Percentiles rank a stretch among this genome's conserved stretches.
Conservation (phyloP, 1,140 invertebrate genomes). For the Triops cancriformis region DNA sequence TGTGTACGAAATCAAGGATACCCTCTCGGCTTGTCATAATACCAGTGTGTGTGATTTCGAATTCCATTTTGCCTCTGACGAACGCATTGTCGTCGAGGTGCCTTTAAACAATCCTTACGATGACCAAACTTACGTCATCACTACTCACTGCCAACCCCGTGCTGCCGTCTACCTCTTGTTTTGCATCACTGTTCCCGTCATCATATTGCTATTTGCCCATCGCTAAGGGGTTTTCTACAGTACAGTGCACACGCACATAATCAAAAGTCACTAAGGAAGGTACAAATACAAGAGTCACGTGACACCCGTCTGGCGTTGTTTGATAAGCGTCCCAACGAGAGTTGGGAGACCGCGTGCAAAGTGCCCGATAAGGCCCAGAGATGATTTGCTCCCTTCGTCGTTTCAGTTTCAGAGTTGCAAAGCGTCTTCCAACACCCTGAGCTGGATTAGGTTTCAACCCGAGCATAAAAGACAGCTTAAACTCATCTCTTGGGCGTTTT, state of each 20-base stretch:
- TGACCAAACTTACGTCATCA: slow-evolving; percentile 60
- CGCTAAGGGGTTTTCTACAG: slow-evolving; percentile 29
- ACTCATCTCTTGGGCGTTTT: neutral
- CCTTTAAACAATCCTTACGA: slow-evolving; percentile 28
- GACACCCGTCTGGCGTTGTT: neutral
- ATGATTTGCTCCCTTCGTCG: neutral
- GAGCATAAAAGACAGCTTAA: neutral
- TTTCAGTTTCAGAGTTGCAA: neutral
- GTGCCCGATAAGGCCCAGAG: neutral
- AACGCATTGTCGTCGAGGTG: slow-evolving; percentile 47
- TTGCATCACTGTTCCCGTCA: slow-evolving; percentile 56
- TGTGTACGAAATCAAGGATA: slow-evolving; percentile 52
- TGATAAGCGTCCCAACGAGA: neutral
- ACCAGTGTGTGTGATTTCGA: slow-evolving; percentile 54
- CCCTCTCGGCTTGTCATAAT: slow-evolving; percentile 44
- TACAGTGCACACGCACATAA: neutral
- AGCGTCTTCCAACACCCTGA: neutral
- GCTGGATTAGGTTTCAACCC: neutral
- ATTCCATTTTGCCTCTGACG: slow-evolving; percentile 56
- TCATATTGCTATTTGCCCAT: slow-evolving; percentile 64
- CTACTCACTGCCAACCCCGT: slow-evolving; percentile 62
- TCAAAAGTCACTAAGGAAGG: neutral
- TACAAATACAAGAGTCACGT: neutral
- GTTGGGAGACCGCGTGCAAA: neutral
- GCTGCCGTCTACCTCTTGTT: slow-evolving; percentile 58